Conservation (phyloP, 1,140 invertebrate species). For the Cyclina sinensis region DNA sequence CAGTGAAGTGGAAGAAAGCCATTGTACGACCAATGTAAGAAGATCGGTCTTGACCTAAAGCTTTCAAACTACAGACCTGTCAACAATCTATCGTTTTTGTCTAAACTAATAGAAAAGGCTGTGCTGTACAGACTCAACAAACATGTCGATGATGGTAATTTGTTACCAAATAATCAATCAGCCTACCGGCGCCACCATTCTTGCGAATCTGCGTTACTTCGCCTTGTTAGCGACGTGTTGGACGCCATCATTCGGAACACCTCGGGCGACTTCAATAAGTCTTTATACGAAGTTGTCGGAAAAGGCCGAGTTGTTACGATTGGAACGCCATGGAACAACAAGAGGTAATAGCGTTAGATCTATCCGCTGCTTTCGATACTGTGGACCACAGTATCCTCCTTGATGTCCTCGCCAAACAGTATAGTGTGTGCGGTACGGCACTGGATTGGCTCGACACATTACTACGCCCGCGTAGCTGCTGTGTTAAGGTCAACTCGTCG, state of each 20-base stretch:
- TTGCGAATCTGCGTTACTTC: slow-evolving; percentile 10
- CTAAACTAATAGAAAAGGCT: neutral
- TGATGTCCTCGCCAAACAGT: slow-evolving; percentile 23
- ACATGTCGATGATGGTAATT: neutral
- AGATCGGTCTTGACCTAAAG: slow-evolving; percentile 13
- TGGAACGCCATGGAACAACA: slow-evolving; percentile 49
- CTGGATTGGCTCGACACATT: slow-evolving; percentile 38
- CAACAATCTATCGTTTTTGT: neutral
- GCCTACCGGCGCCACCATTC: slow-evolving; percentile 1
- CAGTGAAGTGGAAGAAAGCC: neutral
- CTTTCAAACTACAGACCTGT: neutral
- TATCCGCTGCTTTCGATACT: slow-evolving; percentile 36
- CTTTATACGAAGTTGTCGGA: too few relatives aligned
- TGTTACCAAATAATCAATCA: slow-evolving; percentile 35
- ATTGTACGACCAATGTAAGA: slow-evolving; percentile 41
- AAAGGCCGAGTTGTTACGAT: too few relatives aligned
- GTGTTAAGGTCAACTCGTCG: neutral
- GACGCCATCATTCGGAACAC: too few relatives aligned
- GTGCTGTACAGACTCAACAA: neutral
- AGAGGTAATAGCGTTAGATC: slow-evolving; percentile 42
- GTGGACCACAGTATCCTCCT: slow-evolving; percentile 24
- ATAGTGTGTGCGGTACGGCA: neutral
- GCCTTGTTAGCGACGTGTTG: slow-evolving; percentile 5
- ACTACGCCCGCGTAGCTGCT: slow-evolving; percentile 48
- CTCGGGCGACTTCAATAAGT: too few relatives aligned